Evolutionary conservation across 2,797 vertebrate genomes (phyloP), one percentile per base, ranked within the genome.

Genomic region (Takifugu rubripes): DNA sequence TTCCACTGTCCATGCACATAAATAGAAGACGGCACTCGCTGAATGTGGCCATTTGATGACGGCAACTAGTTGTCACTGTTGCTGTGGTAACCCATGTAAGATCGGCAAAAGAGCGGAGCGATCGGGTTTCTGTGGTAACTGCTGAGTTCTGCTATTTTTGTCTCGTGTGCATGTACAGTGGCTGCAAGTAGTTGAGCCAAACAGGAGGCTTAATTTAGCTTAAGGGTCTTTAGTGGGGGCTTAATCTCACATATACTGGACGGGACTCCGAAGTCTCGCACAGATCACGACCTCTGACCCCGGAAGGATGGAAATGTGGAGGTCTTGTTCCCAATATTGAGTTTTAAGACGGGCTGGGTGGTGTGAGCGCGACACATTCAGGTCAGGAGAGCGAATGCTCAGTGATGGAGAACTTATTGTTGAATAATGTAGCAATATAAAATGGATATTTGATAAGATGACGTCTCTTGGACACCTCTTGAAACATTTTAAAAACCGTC

Each of bases 11-110:
- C 3, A 17, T 40, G 44, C 17, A 54, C 49, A 31, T 25, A 48
- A 70, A 52, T 54, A 57, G 81, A 69, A 74, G 75, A 72, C 73
- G 72, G 72, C 73, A 79, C 84, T 83, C 78, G 72, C 75, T 70
- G 78, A 82, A 84, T 84, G 75, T 54, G 72, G 78, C 74, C 82
- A 57, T 78, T 75, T 75, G 36, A 17, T 89, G 78, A 75, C 75
- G 72, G 77, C 80, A 79, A 74, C 84, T 87, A 75, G 69, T 83
- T 90, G 87, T 80, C 88, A 88, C 87, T 86, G 90, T 94, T 89
- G 90, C 92, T 72, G 78, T 92, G 90, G 91, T 81, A 90, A 90
- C 89, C 66, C 75, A 58, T 5, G 24, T 73, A 72, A 65, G 72
- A 80, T 72, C 50, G 29, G 64, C 70, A 63, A 78, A 82, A 64